Conservation (phyloP, 2,888 invertebrate species). For the Protophormia terraenovae region DNA sequence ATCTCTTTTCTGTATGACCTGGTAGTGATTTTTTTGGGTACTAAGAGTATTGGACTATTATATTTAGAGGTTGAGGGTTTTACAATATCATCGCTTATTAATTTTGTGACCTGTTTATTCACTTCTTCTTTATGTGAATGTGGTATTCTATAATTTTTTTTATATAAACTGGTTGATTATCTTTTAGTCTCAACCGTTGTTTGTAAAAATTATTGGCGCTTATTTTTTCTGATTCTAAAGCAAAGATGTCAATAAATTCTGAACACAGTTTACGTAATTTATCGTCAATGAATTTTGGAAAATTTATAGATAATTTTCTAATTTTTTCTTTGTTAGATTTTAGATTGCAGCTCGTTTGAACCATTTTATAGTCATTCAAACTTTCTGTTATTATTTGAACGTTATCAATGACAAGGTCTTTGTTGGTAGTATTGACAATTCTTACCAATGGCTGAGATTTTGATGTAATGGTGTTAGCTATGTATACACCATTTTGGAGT, state of each 20-base stretch:
- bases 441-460: background rate
- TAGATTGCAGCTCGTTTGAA: too few relatives aligned
- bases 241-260: too few relatives aligned
- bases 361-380: too few relatives aligned
- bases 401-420: background rate
- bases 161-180: background rate
- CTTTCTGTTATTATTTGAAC: background rate
- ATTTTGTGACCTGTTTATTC: background rate
- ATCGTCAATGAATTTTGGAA: too few relatives aligned
- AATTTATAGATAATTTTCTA: too few relatives aligned
- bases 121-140: background rate
- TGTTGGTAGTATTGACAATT: background rate
- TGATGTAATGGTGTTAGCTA: background rate
- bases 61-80: background rate
- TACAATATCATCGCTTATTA: background rate
- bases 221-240: background rate
- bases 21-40: background rate
- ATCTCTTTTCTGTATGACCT: background rate
- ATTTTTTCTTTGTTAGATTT: too few relatives aligned
- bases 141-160: background rate
- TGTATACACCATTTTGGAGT: background rate
- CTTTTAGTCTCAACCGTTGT: background rate
- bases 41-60: constrained; percentile 8
- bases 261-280: too few relatives aligned
- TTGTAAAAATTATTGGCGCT: background rate